Conservation (phyloP, 1,140 invertebrate genomes). For the Chironomus tepperi region DNA sequence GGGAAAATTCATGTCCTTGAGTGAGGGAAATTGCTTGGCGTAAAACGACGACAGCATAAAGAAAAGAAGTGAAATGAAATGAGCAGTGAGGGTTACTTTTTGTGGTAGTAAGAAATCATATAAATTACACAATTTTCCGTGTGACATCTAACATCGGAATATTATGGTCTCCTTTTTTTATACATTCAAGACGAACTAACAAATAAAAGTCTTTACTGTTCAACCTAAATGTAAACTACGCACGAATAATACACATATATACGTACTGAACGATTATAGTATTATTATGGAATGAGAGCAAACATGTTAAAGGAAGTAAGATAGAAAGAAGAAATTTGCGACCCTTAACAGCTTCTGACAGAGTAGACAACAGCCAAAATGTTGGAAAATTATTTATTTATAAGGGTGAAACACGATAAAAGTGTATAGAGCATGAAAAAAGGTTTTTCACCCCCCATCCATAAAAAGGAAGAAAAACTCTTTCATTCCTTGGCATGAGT, state of each 20-base stretch:
- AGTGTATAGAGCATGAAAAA: conserved; percentile 18
- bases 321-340: conserved; percentile 6
- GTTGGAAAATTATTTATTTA: conserved; percentile 24
- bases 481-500: not conserved
- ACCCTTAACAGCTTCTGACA: conserved; percentile 23
- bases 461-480: not conserved
- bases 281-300: not conserved
- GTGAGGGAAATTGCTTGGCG: conserved; percentile 1
- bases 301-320: not conserved
- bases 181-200: no score
- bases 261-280: conserved; percentile 1
- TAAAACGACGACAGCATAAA: conserved; percentile 12
- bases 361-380: conserved; percentile 22
- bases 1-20: conserved; percentile 19
- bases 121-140: conserved; percentile 23
- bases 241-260: not conserved
- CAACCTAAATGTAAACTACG: not conserved
- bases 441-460: not conserved
- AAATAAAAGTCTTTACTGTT: no score
- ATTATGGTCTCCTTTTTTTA: not conserved
- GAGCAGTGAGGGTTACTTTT: not conserved
- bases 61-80: not conserved
- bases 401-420: conserved; percentile 24
- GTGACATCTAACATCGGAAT: conserved; percentile 18
- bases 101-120: not conserved